Conservation (phyloP, 2,888 invertebrate genomes). For the Cyaniris semiargus region DNA sequence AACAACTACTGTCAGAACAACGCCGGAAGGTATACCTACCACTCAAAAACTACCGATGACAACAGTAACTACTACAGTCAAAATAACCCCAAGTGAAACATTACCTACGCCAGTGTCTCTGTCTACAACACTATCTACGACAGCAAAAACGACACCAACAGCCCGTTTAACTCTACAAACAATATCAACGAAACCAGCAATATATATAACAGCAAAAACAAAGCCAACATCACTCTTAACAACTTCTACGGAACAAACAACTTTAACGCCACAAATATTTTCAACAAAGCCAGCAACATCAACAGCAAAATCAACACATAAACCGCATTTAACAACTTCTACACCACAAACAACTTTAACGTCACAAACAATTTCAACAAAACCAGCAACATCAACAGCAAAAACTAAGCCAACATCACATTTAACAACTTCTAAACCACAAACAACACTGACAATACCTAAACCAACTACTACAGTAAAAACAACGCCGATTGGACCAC, state of each 20-base stretch:
- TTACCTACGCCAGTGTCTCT: background rate
- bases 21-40: background rate
- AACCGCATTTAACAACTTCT: background rate
- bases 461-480: background rate
- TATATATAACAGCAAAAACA: background rate
- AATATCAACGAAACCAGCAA: background rate
- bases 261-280: background rate
- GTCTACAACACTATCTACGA: background rate
- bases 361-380: background rate
- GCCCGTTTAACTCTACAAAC: background rate
- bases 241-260: background rate
- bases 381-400: background rate
- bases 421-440: slow-evolving; percentile 2
- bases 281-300: background rate
- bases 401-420: background rate
- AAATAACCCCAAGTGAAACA: background rate
- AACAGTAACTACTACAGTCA: background rate
- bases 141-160: background rate
- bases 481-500: background rate
- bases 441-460: background rate
- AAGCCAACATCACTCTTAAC: background rate
- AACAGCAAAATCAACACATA: background rate
- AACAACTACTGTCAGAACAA: background rate
- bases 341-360: background rate
- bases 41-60: background rate